A percentile compares a stretch with the other conserved stretches of the same genome.
Evolutionary conservation across 2,888 invertebrate genomes (phyloP).

Genomic region (Meteorus colon): DNA sequence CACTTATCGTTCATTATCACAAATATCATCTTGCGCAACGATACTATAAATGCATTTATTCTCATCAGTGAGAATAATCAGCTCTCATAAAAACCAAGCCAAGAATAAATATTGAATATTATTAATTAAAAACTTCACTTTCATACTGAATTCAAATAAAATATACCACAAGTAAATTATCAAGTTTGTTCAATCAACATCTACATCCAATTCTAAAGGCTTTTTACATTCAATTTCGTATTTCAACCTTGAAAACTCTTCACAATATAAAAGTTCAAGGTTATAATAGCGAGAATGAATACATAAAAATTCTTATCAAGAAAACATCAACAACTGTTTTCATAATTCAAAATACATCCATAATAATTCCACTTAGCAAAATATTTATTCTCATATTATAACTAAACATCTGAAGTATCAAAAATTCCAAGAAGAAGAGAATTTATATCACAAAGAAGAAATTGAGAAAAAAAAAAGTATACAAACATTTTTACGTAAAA

Average conservation of each 20-base stretch:
- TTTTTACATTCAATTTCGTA: background rate
- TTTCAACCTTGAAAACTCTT: background rate
- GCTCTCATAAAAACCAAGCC: background rate
- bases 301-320: background rate
- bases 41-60: background rate
- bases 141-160: background rate
- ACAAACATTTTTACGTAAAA: too few relatives aligned
- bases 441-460: too few relatives aligned
- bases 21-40: too few relatives aligned
- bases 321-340: too few relatives aligned
- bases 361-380: background rate
- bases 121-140: constrained; percentile 1
- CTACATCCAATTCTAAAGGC: background rate
- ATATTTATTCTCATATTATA: too few relatives aligned
- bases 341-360: background rate
- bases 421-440: too few relatives aligned
- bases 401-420: too few relatives aligned
- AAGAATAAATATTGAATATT: background rate
- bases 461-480: too few relatives aligned
- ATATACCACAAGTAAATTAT: background rate
- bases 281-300: background rate
- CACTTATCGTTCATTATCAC: background rate
- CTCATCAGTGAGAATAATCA: background rate
- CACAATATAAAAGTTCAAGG: constrained; percentile 1
- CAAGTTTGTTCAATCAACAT: background rate